Percentiles rank a stretch among this genome's conserved stretches.
phyloP scores from a whole-genome alignment of 1,140 invertebrate species.

The Ladona fulva region DNA sequence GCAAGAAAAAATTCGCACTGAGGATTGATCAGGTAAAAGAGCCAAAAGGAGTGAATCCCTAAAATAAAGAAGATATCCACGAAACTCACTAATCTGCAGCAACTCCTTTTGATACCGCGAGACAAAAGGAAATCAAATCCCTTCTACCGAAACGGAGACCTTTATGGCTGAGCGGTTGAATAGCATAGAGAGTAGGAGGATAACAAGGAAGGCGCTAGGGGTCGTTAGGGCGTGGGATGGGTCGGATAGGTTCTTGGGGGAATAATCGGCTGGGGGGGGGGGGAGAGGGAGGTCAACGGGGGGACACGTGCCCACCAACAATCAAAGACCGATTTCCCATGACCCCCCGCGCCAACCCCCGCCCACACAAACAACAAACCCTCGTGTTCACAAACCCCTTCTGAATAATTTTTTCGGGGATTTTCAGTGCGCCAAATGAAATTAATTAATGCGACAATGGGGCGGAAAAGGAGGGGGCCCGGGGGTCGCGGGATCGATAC shows the following conservation, averaged over 20 bases:
- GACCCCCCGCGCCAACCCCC: background rate
- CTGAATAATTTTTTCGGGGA: background rate
- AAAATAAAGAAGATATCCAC: too few relatives aligned
- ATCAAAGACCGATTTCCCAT: background rate
- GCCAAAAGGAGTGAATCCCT: too few relatives aligned
- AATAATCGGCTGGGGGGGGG: background rate
- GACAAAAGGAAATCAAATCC: too few relatives aligned
- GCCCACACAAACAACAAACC: background rate
- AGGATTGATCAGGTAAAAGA: too few relatives aligned
- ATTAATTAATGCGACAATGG: constrained; percentile 4
- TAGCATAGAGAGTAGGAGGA: background rate
- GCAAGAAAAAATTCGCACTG: too few relatives aligned
- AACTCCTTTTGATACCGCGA: too few relatives aligned
- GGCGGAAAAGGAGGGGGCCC: background rate
- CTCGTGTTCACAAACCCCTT: background rate
- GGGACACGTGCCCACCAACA: background rate
- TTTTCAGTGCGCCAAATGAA: background rate
- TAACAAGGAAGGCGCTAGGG: background rate
- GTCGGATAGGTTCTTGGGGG: background rate
- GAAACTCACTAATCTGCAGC: too few relatives aligned
- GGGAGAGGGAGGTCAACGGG: background rate
- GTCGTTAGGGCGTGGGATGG: background rate
- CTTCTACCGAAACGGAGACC: too few relatives aligned
- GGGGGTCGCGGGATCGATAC: too few relatives aligned
- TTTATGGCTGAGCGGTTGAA: too few relatives aligned